These are phyloP conservation scores for Caenorhabditis japonica DNA, from an alignment of 2,888 invertebrate species.

Conservation along the genomic window DNA sequence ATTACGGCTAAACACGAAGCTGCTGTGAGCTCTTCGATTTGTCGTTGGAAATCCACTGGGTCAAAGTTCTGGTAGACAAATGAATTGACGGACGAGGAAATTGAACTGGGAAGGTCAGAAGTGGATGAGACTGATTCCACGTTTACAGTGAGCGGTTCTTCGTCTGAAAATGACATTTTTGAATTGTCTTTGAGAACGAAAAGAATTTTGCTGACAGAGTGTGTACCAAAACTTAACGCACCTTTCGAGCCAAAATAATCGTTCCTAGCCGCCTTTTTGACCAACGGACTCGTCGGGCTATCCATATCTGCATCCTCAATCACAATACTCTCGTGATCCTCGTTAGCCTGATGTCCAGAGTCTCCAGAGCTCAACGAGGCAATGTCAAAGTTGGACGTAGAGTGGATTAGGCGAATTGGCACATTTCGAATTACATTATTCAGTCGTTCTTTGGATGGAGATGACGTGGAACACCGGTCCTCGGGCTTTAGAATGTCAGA, in stretches of 20 bases:
- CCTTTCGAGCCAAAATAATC: conserved; percentile 21
- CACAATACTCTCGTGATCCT: conserved; percentile 47
- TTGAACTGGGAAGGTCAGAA: conserved; percentile 63
- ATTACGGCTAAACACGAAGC: conserved; percentile 57
- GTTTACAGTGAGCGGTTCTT: conserved; percentile 54
- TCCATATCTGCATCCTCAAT: conserved; percentile 58
- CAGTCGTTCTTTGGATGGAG: conserved; percentile 2
- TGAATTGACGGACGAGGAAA: conserved; percentile 61
- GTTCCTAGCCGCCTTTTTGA: conserved; percentile 48
- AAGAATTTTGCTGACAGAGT: too few relatives aligned
- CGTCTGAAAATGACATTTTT: conserved; percentile 2
- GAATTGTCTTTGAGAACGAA: neutral
- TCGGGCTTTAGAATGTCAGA: conserved; percentile 36
- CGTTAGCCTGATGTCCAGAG: conserved; percentile 41
- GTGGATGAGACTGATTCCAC: conserved; percentile 55
- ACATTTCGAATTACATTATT: conserved; percentile 40
- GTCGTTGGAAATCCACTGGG: conserved; percentile 49
- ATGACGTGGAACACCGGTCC: neutral
- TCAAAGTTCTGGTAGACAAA: conserved; percentile 62
- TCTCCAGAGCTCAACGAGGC: conserved; percentile 46
- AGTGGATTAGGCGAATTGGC: conserved; percentile 41
- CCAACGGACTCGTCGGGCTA: conserved; percentile 58
- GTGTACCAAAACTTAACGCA: too few relatives aligned
- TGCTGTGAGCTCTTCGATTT: conserved; percentile 61
- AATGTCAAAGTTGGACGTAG: conserved; percentile 31